A percentile compares a stretch with the other conserved stretches of the same genome.
Evolutionary conservation across 2,113 vertebrate genomes (phyloP).

Genomic region (Onychostruthus taczanowskii): DNA sequence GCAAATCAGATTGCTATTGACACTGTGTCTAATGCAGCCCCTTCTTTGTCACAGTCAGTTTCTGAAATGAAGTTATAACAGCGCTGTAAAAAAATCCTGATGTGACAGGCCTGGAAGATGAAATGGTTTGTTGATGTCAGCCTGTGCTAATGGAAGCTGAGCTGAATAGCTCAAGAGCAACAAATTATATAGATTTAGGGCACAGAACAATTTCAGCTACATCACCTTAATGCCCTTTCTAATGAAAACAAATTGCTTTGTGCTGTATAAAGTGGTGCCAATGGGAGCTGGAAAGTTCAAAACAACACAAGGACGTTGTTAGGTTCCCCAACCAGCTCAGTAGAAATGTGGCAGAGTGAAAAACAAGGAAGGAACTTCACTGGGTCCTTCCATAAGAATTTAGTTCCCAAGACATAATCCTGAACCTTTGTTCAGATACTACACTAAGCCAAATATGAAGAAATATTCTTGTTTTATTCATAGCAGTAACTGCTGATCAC

Average conservation of each 20-base stretch:
- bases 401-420: background rate
- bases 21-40: conserved; percentile 3
- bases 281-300: conserved; percentile 17
- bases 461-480: background rate
- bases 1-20: conserved; percentile 39
- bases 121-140: conserved; percentile 49
- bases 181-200: conserved; percentile 46
- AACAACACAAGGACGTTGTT: background rate
- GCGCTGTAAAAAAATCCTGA: conserved; percentile 35
- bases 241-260: conserved; percentile 48
- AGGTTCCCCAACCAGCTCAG: background rate
- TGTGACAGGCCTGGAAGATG: conserved; percentile 49
- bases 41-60: conserved; percentile 37
- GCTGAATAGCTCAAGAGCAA: conserved; percentile 28
- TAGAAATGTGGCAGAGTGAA: background rate
- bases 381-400: background rate
- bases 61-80: conserved; percentile 47
- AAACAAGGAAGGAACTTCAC: background rate
- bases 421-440: background rate
- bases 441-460: background rate
- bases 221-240: conserved; percentile 32
- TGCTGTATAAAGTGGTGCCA: background rate
- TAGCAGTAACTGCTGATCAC: background rate
- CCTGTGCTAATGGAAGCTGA: conserved; percentile 32
- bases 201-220: conserved; percentile 17